Evolutionary conservation across 2,113 vertebrate species (phyloP).

Genomic region (Chaetura pelagica): DNA sequence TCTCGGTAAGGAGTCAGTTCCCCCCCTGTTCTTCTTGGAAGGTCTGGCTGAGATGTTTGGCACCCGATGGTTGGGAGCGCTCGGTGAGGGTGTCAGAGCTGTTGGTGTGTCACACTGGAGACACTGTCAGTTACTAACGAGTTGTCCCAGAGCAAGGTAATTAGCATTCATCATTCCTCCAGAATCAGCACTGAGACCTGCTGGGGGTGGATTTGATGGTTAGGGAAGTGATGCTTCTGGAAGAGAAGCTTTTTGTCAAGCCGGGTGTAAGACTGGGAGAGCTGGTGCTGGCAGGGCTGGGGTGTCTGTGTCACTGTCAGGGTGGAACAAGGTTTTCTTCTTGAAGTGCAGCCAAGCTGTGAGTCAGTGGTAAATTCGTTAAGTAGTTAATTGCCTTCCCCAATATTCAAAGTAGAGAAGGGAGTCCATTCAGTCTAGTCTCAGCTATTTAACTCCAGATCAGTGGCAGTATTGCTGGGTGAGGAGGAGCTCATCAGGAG

Average conservation of each 20-base stretch:
- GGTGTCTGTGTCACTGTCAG: not conserved
- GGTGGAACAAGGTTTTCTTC: no score
- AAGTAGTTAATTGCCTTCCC: not conserved
- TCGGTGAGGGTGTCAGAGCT: not conserved
- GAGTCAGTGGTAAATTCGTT: not conserved
- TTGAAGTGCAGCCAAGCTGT: no score
- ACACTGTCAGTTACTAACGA: accelerated
- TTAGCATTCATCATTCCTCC: not conserved
- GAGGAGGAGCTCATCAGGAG: no score
- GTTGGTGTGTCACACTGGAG: not conserved
- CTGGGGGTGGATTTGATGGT: not conserved
- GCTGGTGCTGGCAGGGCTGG: not conserved
- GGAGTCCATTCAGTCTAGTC: not conserved
- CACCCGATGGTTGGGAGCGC: not conserved
- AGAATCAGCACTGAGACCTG: not conserved
- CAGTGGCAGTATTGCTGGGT: not conserved
- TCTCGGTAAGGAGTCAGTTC: constrained; percentile 64
- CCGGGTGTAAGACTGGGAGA: not conserved
- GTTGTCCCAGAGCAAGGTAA: not conserved
- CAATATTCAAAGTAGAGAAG: not conserved
- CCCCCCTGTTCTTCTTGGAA: not conserved
- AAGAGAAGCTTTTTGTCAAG: not conserved
- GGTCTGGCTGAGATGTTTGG: not conserved
- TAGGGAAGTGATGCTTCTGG: not conserved
- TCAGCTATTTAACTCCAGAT: not conserved